Percentiles rank a stretch among this genome's conserved stretches.
Evolutionary conservation across 2,888 invertebrate genomes (phyloP).

Genomic region (Nemurella pictetii): DNA sequence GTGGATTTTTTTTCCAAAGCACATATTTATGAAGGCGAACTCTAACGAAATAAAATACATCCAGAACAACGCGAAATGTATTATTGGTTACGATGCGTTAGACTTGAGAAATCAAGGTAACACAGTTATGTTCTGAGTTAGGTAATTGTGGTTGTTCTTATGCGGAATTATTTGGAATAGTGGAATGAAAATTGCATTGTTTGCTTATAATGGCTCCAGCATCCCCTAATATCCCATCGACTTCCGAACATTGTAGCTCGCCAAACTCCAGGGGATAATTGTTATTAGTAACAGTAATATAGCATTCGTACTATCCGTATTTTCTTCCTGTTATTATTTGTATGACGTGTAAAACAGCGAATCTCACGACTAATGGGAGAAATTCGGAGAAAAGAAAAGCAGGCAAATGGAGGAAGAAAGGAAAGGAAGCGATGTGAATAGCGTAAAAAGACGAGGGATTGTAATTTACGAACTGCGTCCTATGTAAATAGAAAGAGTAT

Average conservation of each 20-base stretch:
- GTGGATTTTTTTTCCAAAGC: neutral
- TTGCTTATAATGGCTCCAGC: too few species aligned
- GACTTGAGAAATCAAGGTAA: too few species aligned
- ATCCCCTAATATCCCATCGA: too few species aligned
- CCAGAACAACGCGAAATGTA: neutral
- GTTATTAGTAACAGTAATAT: too few species aligned
- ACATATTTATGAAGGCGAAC: neutral
- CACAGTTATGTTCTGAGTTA: too few species aligned
- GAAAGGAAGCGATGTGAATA: neutral
- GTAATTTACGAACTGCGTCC: neutral
- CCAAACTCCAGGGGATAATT: too few species aligned
- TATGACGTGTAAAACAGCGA: neutral
- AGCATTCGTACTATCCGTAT: too few species aligned
- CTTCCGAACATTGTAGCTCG: too few species aligned
- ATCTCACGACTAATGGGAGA: neutral
- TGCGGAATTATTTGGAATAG: too few species aligned
- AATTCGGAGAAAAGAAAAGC: neutral
- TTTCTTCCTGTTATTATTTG: too few species aligned
- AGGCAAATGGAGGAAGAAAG: neutral
- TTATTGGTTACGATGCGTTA: neutral
- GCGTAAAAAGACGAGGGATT: neutral
- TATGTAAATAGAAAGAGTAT: neutral
- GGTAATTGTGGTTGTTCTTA: too few species aligned
- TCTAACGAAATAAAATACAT: neutral
- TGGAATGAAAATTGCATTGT: too few species aligned